Evolutionary conservation across 2,888 invertebrate genomes (phyloP).

Genomic region (Macaria notata): DNA sequence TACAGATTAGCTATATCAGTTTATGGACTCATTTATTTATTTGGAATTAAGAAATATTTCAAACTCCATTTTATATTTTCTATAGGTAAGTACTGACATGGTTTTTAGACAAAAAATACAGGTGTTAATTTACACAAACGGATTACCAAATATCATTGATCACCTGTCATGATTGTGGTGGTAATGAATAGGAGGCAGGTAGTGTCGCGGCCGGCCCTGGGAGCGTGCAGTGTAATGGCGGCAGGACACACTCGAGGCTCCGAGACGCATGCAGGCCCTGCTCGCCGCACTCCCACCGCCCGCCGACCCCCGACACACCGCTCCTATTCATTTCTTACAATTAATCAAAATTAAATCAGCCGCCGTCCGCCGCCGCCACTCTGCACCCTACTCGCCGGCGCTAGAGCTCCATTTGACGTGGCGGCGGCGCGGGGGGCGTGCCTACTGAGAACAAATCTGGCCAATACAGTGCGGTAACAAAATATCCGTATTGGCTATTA

Average conservation of each 20-base stretch:
- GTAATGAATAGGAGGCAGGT: constrained; percentile 19
- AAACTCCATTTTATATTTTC: too few species aligned
- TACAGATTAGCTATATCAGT: too few species aligned
- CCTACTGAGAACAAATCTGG: constrained; percentile 78
- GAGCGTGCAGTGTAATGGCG: too few species aligned
- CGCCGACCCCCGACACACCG: constrained; percentile 38
- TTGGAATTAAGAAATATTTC: too few species aligned
- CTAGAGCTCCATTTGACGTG: constrained; percentile 51
- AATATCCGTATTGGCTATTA: constrained; percentile 84
- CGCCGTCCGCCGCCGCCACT: constrained; percentile 42
- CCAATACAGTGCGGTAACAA: constrained; percentile 84
- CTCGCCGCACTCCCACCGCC: constrained; percentile 28
- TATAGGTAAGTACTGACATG: too few species aligned
- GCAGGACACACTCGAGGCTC: constrained; percentile 40
- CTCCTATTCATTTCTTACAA: constrained; percentile 78
- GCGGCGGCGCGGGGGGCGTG: constrained; percentile 62
- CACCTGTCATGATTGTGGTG: too few species aligned
- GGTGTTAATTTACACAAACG: not conserved
- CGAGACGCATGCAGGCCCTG: constrained; percentile 10
- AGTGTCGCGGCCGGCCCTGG: constrained; percentile 10
- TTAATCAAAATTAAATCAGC: constrained; percentile 81
- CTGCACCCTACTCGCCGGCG: constrained; percentile 42
- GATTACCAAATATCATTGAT: not conserved
- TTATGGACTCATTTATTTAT: too few species aligned
- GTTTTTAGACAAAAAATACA: too few species aligned